phyloP scores from a whole-genome alignment of 2,888 invertebrate genomes.

The Xestia ashworthii region DNA sequence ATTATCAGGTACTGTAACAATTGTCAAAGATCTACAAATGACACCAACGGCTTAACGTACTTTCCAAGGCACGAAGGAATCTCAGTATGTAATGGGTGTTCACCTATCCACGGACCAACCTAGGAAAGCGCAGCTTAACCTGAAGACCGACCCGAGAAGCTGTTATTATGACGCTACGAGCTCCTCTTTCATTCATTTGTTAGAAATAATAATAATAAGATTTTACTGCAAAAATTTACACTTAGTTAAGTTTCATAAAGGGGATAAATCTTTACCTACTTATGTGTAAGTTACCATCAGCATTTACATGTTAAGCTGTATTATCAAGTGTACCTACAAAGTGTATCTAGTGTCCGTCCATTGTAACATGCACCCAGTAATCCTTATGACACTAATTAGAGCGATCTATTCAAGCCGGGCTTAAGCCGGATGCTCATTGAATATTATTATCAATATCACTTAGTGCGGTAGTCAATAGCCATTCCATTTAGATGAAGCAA shows the following conservation, averaged over 20 bases:
- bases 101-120: too few species aligned
- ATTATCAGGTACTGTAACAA: too few species aligned
- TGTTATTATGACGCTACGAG: too few species aligned
- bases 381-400: slow-evolving; percentile 20
- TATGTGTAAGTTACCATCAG: neutral
- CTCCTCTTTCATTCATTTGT: neutral
- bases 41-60: too few species aligned
- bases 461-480: slow-evolving; percentile 6
- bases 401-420: slow-evolving; percentile 28
- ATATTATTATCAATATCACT: slow-evolving; percentile 48
- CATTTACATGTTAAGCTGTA: neutral
- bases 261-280: neutral
- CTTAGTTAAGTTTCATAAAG: neutral
- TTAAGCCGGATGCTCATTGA: slow-evolving; percentile 35
- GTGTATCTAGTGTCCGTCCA: neutral
- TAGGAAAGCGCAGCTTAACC: too few species aligned
- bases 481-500: neutral
- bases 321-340: neutral
- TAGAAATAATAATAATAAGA: neutral
- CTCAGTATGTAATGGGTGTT: too few species aligned
- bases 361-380: slow-evolving; percentile 11
- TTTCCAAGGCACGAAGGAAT: too few species aligned
- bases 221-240: too few species aligned
- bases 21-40: too few species aligned
- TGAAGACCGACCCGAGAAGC: too few species aligned